Conservation (phyloP, 2,797 vertebrate genomes). For the Clamator glandarius region DNA sequence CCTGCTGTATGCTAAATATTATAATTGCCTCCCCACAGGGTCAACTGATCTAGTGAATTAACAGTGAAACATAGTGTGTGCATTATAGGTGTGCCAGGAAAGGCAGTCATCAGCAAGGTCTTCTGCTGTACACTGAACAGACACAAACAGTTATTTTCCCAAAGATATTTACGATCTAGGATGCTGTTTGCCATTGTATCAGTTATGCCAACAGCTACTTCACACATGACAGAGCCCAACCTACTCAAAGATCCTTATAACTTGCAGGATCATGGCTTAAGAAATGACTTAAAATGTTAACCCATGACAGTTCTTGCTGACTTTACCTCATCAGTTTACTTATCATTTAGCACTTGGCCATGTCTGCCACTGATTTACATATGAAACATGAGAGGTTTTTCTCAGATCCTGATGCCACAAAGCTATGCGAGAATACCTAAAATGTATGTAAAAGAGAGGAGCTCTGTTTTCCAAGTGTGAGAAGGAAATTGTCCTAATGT, state of each 20-base stretch:
- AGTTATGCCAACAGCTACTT: not conserved
- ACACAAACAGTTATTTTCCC: not conserved
- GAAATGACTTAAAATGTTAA: not conserved
- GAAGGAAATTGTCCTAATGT: slow-evolving; percentile 15
- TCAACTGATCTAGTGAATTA: not conserved
- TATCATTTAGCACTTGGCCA: not conserved
- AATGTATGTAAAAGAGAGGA: not conserved
- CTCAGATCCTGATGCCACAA: not conserved
- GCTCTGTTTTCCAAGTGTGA: slow-evolving; percentile 9
- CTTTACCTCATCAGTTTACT: not conserved
- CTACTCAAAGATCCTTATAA: not conserved
- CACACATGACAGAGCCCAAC: not conserved
- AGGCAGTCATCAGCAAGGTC: not conserved
- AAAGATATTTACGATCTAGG: not conserved
- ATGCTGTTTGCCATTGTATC: not conserved
- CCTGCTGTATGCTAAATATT: not conserved
- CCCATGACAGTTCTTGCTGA: not conserved
- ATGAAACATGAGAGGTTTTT: not conserved
- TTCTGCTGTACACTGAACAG: not conserved
- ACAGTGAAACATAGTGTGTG: not conserved
- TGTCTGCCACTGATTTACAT: not conserved
- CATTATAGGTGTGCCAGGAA: not conserved
- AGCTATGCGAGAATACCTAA: not conserved
- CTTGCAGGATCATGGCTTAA: not conserved
- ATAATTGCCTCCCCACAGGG: not conserved